Evolutionary conservation across 1,140 invertebrate species (phyloP), one percentile per base, ranked within the genome.

Genomic region (Panagrolaimus sp.): DNA sequence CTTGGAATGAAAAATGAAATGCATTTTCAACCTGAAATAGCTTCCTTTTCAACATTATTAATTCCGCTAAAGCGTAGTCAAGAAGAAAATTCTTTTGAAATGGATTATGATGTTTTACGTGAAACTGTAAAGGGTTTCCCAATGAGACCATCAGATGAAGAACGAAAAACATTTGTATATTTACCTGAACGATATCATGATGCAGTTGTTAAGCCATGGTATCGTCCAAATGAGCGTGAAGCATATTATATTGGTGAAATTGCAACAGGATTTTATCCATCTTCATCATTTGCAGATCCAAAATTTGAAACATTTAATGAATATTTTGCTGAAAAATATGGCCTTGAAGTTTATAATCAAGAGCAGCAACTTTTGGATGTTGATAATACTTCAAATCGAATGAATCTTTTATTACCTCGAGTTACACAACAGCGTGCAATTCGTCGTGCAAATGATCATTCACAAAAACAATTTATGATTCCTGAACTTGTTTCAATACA

Each of bases 131-230:
- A 69, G 9, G 65, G 70, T 31, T 63, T 65, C 27, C 74, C 76
- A 46, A 71, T 63, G 45, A 46, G 27, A n/a, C 88, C 82, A n/a
- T 82, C 83, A 1, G 89, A 91, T 70, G 87, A 88, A 72, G 86
- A 88, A 38, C 85, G 91, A 9, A 85, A 86, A 74, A 83, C 87
- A 48, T 92, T 92, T 81, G 80, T 84, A 20, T 98, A 98, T 83
- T 87, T 90, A 72, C 83, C 88, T 7, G 87, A 89, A 16, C 88
- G 89, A 63, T 87, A 84, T 72, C 70, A 79, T 68, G 95, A 99
- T 86, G 92, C 95, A 5, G 95, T 99, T 9, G 93, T 99, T 0
- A 97, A 96, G 88, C 96, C 96, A 0, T 97, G 93, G 90, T 99
- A 98, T 83, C 88, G 96, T 76, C 96, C 96, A 83, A 90, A 94